Percentiles rank a stretch among this genome's conserved stretches.
These are phyloP conservation scores for Dallia pectoralis DNA, from an alignment of 2,797 vertebrate genomes.

Conservation along the genomic window DNA sequence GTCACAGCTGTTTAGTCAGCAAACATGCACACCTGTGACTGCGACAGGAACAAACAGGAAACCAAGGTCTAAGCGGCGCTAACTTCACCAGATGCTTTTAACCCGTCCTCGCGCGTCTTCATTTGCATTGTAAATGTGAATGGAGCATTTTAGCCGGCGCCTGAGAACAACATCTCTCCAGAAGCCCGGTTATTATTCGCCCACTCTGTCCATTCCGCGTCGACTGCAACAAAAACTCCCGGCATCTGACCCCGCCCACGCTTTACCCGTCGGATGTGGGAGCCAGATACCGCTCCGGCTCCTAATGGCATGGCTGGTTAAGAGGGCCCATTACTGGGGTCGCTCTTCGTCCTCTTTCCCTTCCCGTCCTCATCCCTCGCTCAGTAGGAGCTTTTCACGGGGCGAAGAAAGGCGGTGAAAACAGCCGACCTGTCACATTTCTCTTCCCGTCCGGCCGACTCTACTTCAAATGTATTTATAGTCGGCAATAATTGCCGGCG, in stretches of 20 bases:
- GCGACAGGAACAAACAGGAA: neutral
- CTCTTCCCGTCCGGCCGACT: constrained; percentile 1
- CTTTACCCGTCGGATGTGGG: neutral
- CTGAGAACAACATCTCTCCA: constrained; percentile 54
- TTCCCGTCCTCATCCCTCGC: neutral
- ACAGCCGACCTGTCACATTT: neutral
- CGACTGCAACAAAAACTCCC: neutral
- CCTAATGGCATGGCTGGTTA: constrained; percentile 7
- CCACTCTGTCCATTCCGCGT: constrained; percentile 16
- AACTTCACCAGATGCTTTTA: constrained; percentile 4
- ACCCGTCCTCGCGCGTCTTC: neutral
- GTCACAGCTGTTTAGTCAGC: no score
- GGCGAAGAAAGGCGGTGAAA: neutral
- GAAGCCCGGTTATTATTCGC: constrained; percentile 55
- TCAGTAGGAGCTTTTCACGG: neutral
- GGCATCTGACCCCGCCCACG: neutral
- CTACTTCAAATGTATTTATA: constrained; percentile 7
- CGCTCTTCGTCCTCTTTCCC: neutral
- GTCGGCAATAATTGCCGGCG: neutral
- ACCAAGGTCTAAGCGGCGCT: neutral
- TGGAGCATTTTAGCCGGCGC: constrained; percentile 46
- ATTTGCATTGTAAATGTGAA: constrained; percentile 45
- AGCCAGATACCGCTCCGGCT: neutral
- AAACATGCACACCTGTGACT: neutral
- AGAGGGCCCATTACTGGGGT: neutral